Evolutionary conservation across 1,140 invertebrate genomes (phyloP), one percentile per base, ranked within the genome.

Genomic region (Pseudachorutes palmiensis): DNA sequence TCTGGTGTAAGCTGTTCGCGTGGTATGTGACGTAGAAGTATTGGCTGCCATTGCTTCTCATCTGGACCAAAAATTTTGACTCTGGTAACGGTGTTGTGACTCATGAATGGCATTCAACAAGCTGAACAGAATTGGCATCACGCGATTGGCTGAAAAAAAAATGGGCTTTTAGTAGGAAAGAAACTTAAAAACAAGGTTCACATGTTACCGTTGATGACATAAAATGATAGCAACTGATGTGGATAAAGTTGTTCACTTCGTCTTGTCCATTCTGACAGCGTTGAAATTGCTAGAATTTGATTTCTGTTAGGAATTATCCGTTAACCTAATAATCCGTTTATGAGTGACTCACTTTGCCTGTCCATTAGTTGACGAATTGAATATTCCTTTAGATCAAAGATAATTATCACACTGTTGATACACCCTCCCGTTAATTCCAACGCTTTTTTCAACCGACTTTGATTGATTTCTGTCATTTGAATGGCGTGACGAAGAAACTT

Each of bases 21-120:
- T 12, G 5, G 14, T 36, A 62, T 41, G 2, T 5, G 9, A n/a
- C 28, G 22, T 16, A 41, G 24, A 22, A 62, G 16, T 5, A 28
- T 33, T 16, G 3, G 49, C 28, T 26, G 1, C 62, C 62, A 64
- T 32, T 28, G 22, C 5, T 64, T 31, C 19, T 64, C 45, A 55
- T 64, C 33, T 9, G 22, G 32, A 30, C 24, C 62, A 55, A 49
- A 51, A n/a, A 51, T 64, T 31, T 49, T 64, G 28, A 64, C 61
- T 5, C 24, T 22, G 26, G 3, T 5, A n/a, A 63, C 31, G 19
- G 61, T 63, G 33, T 63, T 45, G 24, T 14, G n/a, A 29, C 61
- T 63, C 61, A 63, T 63, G 33, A 63, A 41, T 2, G 61, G 61
- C 28, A n/a, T 63, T 63, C 22, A 63, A 48, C 22, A 63, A 48